Conservation (phyloP, 2,888 invertebrate species). For the Epsilonema sp. region DNA sequence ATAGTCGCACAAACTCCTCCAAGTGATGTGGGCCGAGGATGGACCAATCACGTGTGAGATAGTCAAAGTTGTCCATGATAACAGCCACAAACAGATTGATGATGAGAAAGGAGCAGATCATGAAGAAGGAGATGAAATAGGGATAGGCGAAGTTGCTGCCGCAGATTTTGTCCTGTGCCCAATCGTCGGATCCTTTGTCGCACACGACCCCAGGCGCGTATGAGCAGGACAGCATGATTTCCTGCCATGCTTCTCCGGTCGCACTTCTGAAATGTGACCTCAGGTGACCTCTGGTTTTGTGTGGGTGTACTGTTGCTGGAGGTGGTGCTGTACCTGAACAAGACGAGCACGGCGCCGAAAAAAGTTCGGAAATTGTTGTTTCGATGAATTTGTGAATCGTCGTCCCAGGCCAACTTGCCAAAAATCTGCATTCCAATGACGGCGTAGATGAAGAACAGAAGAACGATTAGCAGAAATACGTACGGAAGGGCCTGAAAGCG, state of each 20-base stretch:
- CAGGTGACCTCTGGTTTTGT: no score
- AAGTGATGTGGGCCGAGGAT: slow-evolving; percentile 97
- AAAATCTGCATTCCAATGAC: slow-evolving; percentile 82
- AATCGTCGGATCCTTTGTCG: slow-evolving; percentile 31
- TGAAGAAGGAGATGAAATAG: slow-evolving; percentile 93
- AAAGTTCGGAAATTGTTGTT: slow-evolving; percentile 97
- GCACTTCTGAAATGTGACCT: slow-evolving; percentile 33
- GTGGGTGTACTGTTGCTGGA: no score
- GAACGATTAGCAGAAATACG: slow-evolving; percentile 80
- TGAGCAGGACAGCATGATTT: slow-evolving; percentile 85
- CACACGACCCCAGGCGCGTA: slow-evolving; percentile 39
- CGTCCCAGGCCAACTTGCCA: slow-evolving; percentile 62
- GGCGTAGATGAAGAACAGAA: slow-evolving; percentile 96
- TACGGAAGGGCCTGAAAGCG: slow-evolving; percentile 94
- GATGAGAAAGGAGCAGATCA: slow-evolving; percentile 89
- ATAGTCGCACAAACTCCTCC: slow-evolving; percentile 93
- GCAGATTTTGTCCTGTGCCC: no score
- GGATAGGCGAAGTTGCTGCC: slow-evolving; percentile 75
- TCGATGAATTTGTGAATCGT: slow-evolving; percentile 54
- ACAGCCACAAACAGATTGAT: slow-evolving; percentile 95
- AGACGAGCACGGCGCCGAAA: slow-evolving; percentile 76
- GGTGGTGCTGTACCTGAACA: no score
- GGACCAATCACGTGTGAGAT: slow-evolving; percentile 90
- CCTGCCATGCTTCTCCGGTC: slow-evolving; percentile 86
- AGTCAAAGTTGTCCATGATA: slow-evolving; percentile 99